Evolutionary conservation across 1,140 invertebrate species (phyloP), one percentile per base, ranked within the genome.

Genomic region (Brachionus manjavacas): DNA sequence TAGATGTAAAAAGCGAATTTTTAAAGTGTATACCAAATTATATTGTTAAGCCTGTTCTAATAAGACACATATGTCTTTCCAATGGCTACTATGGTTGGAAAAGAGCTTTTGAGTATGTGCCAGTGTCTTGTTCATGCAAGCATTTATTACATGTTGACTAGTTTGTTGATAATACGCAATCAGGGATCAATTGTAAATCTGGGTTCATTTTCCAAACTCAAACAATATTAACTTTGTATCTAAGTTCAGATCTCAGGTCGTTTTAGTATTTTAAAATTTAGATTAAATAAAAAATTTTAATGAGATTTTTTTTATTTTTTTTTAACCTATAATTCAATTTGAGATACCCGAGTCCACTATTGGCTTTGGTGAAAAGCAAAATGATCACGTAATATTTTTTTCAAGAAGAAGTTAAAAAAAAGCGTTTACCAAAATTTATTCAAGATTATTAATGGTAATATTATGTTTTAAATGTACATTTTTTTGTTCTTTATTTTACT

Each of bases 111-210:
- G 72, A 76, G 46, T 76, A 76, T 49, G 41, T 76, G 12, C 72
- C 72, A 25, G 72, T 76, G 16, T 76, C 72, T 12, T 76, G 72
- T 49, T 76, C 72, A 25, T 76, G 72, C 46, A 76, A 76, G 23
- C 72, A 52, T 46, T 49, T 35, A 14, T 52, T 76, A 25, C 41
- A 76, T 46, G 25, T 76, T 49, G 72, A 76, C 20, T 76, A 76
- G 41, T 9, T 35, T 41, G 39, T 74, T 39, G 20, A 39, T 41
- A 41, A 60, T 60, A 0, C 4, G 16, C 20, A 20, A 23, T 60
- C 16, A 60, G n/a, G 16, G 9, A 20, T 60, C 20, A 60, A 55
- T 55, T 55, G 52, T 55, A 55, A 8, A 60, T 60, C 20, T 60
- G 43, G 43, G 0, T 46, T 0, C 12, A 46, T 46, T 46, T 46